phyloP scores from a whole-genome alignment of 2,888 invertebrate genomes.

The Nymphalis polychloros region DNA sequence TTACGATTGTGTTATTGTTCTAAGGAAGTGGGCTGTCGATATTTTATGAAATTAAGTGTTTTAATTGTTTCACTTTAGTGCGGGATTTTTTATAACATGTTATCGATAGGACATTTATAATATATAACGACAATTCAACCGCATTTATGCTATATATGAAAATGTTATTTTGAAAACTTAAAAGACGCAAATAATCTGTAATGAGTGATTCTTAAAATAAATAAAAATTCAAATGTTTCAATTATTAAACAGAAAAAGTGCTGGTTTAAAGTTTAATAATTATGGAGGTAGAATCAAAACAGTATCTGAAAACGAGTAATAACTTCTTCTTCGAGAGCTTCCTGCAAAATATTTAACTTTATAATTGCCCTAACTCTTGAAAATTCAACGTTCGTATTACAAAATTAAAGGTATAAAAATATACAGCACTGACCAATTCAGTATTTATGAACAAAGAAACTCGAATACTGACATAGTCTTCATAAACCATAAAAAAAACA shows the following conservation, averaged over 20 bases:
- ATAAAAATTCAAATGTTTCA: not conserved
- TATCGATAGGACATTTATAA: too few relatives aligned
- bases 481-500: not conserved
- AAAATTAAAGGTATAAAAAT: constrained; percentile 14
- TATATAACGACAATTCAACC: too few relatives aligned
- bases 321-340: constrained; percentile 17
- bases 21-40: not conserved
- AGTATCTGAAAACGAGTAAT: constrained; percentile 3
- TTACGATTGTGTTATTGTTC: not conserved
- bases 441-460: not conserved
- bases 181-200: not conserved
- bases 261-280: not conserved
- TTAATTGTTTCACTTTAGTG: not conserved
- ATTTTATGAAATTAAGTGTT: not conserved
- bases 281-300: not conserved
- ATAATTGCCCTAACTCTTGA: constrained; percentile 22
- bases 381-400: constrained; percentile 17
- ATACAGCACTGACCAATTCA: not conserved
- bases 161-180: not conserved
- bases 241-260: not conserved
- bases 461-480: not conserved
- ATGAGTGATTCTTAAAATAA: not conserved
- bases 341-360: constrained; percentile 31
- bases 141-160: too few relatives aligned
- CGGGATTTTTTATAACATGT: not conserved